Evolutionary conservation across 2,888 invertebrate species (phyloP).

Genomic region (Idaea straminata): DNA sequence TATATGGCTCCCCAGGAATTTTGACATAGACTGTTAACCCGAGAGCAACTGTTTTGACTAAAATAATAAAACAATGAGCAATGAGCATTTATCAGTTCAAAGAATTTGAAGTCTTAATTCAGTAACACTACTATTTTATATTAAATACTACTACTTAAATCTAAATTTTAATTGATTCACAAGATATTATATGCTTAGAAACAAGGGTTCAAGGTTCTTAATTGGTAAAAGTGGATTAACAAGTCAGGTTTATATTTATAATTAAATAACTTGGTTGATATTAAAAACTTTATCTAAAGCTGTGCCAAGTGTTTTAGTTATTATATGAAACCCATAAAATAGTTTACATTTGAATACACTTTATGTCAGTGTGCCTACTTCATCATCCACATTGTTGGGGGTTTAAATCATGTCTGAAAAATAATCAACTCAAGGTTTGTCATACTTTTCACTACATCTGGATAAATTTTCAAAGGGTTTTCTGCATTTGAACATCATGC

Average conservation of each 20-base stretch:
- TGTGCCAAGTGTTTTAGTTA: not conserved
- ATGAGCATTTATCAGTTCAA: not conserved
- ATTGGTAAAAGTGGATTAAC: no score
- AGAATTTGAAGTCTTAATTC: not conserved
- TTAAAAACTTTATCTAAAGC: not conserved
- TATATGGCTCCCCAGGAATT: no score
- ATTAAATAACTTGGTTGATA: no score
- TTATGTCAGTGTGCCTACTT: no score
- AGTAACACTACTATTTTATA: not conserved
- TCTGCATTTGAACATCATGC: conserved; percentile 12
- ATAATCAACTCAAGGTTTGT: not conserved
- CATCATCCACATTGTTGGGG: no score
- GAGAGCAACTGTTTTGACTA: no score
- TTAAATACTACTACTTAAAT: not conserved
- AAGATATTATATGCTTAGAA: not conserved
- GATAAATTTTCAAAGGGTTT: not conserved
- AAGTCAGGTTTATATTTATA: no score
- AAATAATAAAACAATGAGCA: no score
- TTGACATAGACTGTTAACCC: no score
- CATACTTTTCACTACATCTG: not conserved
- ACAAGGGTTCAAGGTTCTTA: not conserved
- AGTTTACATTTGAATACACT: no score
- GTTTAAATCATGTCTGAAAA: no score
- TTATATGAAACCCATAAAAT: not conserved
- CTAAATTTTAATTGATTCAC: not conserved